These are phyloP conservation scores for Micronycteris hirsuta DNA, from an alignment of 2,113 vertebrate species.

Conservation along the genomic window DNA sequence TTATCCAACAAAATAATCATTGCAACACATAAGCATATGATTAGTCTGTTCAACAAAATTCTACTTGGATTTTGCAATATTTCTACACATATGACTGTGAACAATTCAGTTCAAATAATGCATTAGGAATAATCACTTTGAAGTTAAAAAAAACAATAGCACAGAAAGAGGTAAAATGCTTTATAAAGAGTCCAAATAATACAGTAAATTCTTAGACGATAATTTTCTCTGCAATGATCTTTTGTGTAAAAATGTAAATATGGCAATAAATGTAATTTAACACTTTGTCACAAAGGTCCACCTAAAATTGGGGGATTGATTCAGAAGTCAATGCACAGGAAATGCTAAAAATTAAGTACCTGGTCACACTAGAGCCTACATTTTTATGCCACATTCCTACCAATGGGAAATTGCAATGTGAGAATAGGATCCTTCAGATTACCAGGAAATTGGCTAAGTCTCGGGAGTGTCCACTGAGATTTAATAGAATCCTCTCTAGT, in stretches of 20 bases:
- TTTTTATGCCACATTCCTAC: neutral
- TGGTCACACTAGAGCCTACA: neutral
- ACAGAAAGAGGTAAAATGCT: neutral
- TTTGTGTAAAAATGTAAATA: neutral
- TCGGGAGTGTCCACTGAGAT: fast-evolving
- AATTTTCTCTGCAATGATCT: neutral
- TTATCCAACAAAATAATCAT: neutral
- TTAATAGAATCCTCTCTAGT: neutral
- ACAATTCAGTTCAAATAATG: neutral
- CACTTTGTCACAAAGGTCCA: neutral
- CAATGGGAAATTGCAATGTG: neutral
- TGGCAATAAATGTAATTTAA: neutral
- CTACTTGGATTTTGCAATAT: neutral
- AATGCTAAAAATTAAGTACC: neutral
- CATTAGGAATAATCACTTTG: neutral
- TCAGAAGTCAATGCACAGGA: neutral
- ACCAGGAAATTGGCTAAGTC: neutral
- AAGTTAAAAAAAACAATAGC: neutral
- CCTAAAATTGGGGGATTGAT: neutral
- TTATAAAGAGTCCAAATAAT: neutral
- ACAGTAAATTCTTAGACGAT: neutral
- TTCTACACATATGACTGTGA: neutral
- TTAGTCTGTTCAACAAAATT: neutral
- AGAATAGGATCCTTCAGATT: neutral
- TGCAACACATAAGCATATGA: neutral